Conservation (phyloP, 2,797 vertebrate genomes). For the Syncerus caffer region DNA sequence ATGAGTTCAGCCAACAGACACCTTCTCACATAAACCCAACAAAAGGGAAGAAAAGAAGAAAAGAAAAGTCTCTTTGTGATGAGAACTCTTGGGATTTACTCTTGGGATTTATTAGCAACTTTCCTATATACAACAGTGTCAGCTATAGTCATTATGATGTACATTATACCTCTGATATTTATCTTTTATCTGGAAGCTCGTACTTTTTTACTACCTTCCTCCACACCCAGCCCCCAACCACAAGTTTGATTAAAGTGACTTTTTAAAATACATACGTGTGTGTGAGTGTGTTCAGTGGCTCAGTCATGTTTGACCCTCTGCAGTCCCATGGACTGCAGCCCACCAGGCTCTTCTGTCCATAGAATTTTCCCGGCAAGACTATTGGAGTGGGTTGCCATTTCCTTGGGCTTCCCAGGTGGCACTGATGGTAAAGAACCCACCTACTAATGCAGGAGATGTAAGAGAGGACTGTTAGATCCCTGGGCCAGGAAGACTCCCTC, state of each 20-base stretch:
- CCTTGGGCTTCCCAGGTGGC: neutral
- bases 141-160: neutral
- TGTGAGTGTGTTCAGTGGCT: neutral
- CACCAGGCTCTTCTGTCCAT: neutral
- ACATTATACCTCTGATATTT: neutral
- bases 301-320: neutral
- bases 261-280: neutral
- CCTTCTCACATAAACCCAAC: neutral
- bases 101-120: no score
- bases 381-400: neutral
- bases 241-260: neutral
- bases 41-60: neutral
- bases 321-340: neutral
- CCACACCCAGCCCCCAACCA: neutral
- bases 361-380: neutral
- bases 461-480: neutral
- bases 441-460: neutral
- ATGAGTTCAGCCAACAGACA: neutral
- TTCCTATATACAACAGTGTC: neutral
- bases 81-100: neutral
- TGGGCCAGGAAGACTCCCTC: neutral
- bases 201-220: neutral
- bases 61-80: neutral
- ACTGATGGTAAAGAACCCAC: neutral
- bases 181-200: neutral